Conservation (phyloP, 1,140 invertebrate genomes). For the Drosophila burlai region DNA sequence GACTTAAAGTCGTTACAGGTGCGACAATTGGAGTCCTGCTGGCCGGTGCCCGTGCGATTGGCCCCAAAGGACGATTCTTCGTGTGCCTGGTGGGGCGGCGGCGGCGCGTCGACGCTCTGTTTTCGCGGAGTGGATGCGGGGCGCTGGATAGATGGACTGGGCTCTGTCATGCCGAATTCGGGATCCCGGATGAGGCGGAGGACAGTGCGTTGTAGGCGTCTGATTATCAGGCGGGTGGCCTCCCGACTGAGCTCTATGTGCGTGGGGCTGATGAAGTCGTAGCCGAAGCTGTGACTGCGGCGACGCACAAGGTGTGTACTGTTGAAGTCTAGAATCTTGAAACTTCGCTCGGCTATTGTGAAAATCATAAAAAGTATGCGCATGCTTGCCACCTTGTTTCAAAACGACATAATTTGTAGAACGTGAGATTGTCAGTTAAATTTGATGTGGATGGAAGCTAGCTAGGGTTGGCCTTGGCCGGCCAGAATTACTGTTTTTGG, state of each 20-base stretch:
- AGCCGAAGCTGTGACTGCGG: conserved; percentile 38
- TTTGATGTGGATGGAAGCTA: neutral
- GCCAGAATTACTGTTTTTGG: too few species aligned
- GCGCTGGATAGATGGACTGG: conserved; percentile 38
- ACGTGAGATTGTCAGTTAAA: conserved; percentile 7
- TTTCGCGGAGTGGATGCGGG: neutral
- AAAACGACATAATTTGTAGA: conserved; percentile 32
- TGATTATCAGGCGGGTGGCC: conserved; percentile 55
- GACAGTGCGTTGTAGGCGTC: conserved; percentile 59
- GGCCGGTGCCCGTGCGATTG: conserved; percentile 32
- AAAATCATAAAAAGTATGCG: conserved; percentile 59
- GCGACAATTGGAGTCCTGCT: conserved; percentile 86
- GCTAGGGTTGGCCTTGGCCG: neutral
- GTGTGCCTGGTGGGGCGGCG: conserved; percentile 18
- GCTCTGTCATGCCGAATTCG: conserved; percentile 54
- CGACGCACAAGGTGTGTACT: conserved; percentile 46
- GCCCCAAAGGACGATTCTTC: conserved; percentile 29
- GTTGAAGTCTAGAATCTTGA: conserved; percentile 35
- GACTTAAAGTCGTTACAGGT: conserved; percentile 91
- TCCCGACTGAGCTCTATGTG: conserved; percentile 47
- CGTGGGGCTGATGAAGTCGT: conserved; percentile 49
- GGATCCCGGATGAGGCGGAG: conserved; percentile 60
- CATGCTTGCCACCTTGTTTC: conserved; percentile 59
- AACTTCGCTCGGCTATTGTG: conserved; percentile 61
- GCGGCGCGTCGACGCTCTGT: conserved; percentile 1